A percentile compares a stretch with the other conserved stretches of the same genome.
Conservation (phyloP, 2,888 invertebrate species). For the Biston stratarius region DNA sequence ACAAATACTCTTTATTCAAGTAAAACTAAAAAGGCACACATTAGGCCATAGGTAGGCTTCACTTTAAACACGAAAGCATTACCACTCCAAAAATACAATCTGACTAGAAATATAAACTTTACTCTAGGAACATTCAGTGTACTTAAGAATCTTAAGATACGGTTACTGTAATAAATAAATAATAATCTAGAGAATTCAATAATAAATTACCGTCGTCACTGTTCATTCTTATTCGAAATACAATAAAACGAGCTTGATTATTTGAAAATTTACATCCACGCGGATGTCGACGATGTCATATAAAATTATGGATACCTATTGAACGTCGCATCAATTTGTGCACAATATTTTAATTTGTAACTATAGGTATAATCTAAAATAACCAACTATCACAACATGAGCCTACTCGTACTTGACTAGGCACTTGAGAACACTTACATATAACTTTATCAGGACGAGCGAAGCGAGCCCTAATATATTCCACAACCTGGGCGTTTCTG, state of each 20-base stretch:
- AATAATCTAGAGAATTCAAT: no score
- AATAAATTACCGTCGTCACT: no score
- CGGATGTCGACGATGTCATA: neutral
- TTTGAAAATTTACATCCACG: neutral
- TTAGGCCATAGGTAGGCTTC: slow-evolving; percentile 41
- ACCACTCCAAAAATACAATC: slow-evolving; percentile 50
- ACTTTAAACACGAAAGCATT: slow-evolving; percentile 39
- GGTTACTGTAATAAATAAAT: neutral
- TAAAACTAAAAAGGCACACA: slow-evolving; percentile 61
- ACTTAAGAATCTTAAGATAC: neutral
- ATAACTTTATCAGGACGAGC: slow-evolving; percentile 48
- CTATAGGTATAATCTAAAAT: slow-evolving; percentile 37
- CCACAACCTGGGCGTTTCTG: no score
- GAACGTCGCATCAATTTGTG: slow-evolving; percentile 39
- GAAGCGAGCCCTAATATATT: no score
- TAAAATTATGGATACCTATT: neutral
- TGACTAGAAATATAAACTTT: slow-evolving; percentile 67
- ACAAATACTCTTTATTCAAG: slow-evolving; percentile 60
- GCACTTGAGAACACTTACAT: slow-evolving; percentile 60
- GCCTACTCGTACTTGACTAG: slow-evolving; percentile 48
- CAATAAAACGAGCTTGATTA: neutral
- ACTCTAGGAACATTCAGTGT: slow-evolving; percentile 28
- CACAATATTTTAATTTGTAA: slow-evolving; percentile 33
- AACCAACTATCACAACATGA: slow-evolving; percentile 56
- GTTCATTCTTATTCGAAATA: no score